A percentile compares a stretch with the other conserved stretches of the same genome.
Evolutionary conservation across 2,113 vertebrate genomes (phyloP).

Genomic region (Ameiurus melas): DNA sequence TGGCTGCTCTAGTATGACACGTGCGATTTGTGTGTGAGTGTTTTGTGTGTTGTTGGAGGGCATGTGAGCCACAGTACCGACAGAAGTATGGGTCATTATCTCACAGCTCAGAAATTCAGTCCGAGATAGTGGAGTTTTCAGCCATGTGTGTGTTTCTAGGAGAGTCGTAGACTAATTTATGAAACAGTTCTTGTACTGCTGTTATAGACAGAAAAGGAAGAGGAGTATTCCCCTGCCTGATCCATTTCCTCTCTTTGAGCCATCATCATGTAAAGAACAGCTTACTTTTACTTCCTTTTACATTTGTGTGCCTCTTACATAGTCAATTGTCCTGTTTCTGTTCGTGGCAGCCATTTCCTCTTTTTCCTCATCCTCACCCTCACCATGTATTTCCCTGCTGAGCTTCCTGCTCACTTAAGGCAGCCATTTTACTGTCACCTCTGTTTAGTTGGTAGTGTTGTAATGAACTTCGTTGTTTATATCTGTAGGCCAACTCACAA

Average conservation of each 20-base stretch:
- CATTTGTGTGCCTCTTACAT: background rate
- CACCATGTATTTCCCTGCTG: background rate
- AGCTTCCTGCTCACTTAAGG: constrained; percentile 17
- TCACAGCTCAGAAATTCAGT: background rate
- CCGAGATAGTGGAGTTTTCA: background rate
- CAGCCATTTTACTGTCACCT: constrained; percentile 31
- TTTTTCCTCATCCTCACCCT: constrained; percentile 24
- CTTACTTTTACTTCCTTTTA: background rate
- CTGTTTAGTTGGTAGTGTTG: constrained; percentile 17
- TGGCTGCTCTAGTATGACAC: constrained; percentile 67
- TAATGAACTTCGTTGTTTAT: background rate
- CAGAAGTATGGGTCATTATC: constrained; percentile 17
- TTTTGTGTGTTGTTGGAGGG: constrained; percentile 36
- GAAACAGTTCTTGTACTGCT: background rate
- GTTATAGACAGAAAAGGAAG: background rate
- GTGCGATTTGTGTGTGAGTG: constrained; percentile 55
- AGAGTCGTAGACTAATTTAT: background rate
- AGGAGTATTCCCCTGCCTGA: background rate
- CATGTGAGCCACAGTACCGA: constrained; percentile 15
- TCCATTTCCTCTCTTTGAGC: constrained; percentile 9
- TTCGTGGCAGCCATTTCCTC: constrained; percentile 28
- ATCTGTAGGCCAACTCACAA: background rate
- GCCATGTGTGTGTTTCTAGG: background rate
- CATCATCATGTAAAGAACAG: constrained; percentile 13
- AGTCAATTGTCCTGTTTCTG: background rate